Evolutionary conservation across 2,888 invertebrate species (phyloP).

Genomic region (Hypsopygia costalis): DNA sequence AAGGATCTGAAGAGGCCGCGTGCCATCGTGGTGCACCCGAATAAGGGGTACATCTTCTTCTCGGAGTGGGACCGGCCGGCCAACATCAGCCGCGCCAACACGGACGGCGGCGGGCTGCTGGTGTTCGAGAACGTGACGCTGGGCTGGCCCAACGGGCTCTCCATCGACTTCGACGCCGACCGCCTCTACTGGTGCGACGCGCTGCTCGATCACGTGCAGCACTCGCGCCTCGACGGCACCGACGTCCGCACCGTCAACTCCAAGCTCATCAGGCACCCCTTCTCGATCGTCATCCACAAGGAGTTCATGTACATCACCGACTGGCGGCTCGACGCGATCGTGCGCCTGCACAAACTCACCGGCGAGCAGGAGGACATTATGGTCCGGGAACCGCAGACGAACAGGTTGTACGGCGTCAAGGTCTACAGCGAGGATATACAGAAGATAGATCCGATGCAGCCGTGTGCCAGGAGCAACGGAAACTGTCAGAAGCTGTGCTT

Average conservation of each 20-base stretch:
- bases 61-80: constrained; percentile 98
- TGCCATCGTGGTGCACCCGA: constrained; percentile 98
- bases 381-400: constrained; percentile 93
- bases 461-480: constrained; percentile 91
- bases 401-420: constrained; percentile 94
- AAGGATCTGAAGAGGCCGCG: constrained; percentile 95
- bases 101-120: constrained; percentile 92
- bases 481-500: constrained; percentile 98
- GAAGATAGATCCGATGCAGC: constrained; percentile 85
- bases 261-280: constrained; percentile 91
- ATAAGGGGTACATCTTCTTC: constrained; percentile 95
- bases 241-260: constrained; percentile 95
- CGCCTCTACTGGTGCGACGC: constrained; percentile 99
- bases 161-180: constrained; percentile 93
- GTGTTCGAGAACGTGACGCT: constrained; percentile 95
- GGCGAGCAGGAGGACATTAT: constrained; percentile 93
- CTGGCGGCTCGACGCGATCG: constrained; percentile 97
- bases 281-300: constrained; percentile 93
- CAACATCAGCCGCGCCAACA: constrained; percentile 95
- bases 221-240: constrained; percentile 93
- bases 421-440: constrained; percentile 90
- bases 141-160: constrained; percentile 98
- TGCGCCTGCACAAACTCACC: constrained; percentile 92
- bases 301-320: constrained; percentile 98
- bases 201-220: constrained; percentile 96